Base-by-base conservation (phyloP, 2,888 invertebrate genomes). In the Tenthredo amoena region DNA sequence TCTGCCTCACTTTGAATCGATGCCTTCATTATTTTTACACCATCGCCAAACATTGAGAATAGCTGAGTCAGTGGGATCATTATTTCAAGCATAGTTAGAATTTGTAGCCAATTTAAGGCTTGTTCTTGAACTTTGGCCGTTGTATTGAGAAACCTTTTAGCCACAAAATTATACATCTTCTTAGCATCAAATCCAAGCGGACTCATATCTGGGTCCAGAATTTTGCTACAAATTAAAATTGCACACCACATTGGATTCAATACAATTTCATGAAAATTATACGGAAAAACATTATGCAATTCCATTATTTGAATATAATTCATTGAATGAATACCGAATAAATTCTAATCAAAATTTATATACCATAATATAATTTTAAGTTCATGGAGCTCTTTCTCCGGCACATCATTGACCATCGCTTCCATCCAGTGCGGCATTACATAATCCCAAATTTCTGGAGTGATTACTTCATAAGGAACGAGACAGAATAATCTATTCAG, bases 341-440 rank as follows among this genome's bases (percentile, higher is more conserved):
- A 5, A 68, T 74, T 74, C 26, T 74, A 0, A 43, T 43, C 37
- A 43, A 40, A 43, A 10, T 43, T 21, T 74, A 43, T n/a, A 74
- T 90, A 96, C 96, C 96, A 95, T 62, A 97, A 94, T 50, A 98
- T 96, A 87, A 98, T 96, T 93, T 98, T 97, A 21, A 99, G 94
- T 91, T 98, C 98, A 79, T 95, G 94, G 71, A 98, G 94, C 91
- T 98, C 99, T 92, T 98, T 97, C 92, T 98, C 97, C 0, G 98
- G 97, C 0, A 98, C 98, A 91, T 98, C 98, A 87, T 97, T 97
- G 82, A 98, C 98, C 88, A 99, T 98, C 0, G 99, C 98, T 94
- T 99, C 99, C 97, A 99, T 97, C 99, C 99, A 99, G 90, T 98
- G 97, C 0, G 99, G 99, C 98, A 99, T 99, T 34, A 99, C 98